phyloP scores from a whole-genome alignment of 2,113 vertebrate species.

The Xenopus tropicalis region DNA sequence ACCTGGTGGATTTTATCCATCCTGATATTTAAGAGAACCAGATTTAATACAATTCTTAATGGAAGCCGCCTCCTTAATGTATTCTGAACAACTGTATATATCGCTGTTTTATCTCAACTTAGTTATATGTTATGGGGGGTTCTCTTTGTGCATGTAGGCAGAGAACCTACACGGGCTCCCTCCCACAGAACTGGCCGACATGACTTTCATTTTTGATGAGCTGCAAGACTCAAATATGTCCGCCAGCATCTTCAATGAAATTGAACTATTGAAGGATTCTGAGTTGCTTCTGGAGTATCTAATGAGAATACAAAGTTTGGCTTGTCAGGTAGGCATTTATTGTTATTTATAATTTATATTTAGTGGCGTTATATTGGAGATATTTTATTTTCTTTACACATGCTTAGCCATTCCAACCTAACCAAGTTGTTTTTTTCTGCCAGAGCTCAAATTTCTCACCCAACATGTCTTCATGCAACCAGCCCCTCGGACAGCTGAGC shows the following conservation, averaged over 20 bases:
- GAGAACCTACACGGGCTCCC: conserved; percentile 9
- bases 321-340: conserved; percentile 32
- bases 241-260: conserved; percentile 1
- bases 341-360: background rate
- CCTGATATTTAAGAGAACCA: no score
- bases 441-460: conserved; percentile 1
- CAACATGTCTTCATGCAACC: background rate
- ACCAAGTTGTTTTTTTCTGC: background rate
- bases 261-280: conserved; percentile 27
- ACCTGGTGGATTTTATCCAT: no score
- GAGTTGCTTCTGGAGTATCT: conserved; percentile 27
- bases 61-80: no score
- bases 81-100: no score
- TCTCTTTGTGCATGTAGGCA: conserved; percentile 14
- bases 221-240: conserved; percentile 24
- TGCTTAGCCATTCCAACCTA: background rate
- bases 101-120: no score
- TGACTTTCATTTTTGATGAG: conserved; percentile 14
- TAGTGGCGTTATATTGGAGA: no score
- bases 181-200: conserved; percentile 18
- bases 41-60: no score
- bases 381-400: no score
- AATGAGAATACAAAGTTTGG: background rate
- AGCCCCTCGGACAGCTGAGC: background rate
- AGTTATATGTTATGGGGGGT: background rate